Base-by-base conservation (phyloP, 1,140 invertebrate species). In the Diabrotica virgifera region DNA sequence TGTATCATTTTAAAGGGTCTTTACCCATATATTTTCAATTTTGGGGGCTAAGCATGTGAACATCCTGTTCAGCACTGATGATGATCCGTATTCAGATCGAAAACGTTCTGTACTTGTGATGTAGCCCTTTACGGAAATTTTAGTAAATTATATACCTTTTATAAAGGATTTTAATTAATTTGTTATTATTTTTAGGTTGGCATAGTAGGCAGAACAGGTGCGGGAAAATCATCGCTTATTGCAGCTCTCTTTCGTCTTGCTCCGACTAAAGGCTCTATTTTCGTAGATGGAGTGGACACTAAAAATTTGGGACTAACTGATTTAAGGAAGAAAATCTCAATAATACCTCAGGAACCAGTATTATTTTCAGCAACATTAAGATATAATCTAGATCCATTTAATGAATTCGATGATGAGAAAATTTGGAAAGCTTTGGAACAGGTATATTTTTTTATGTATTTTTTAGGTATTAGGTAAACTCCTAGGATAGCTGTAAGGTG, bases 331-430 rank as follows among this genome's bases (percentile, higher is more conserved):
- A 82, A 82, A 66, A 79, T 91, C 46, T 87, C 87, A 4, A 89
- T 90, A 59, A 89, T 90, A 66, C 89, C 89, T n/a, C 89, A 90
- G 76, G 87, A 84, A 56, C 87, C 89, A 10, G 83, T 90, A 12
- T 73, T 90, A 7, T 89, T 89, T 76, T 90, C 91, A 63, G 86
- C 85, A 12, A 82, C 81, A 46, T 67, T 89, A 59, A 74, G 89
- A 56, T 82, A 83, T 70, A 89, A 90, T 77, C 76, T 90, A 40
- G 87, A 90, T 78, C 6, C 73, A 5, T 74, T 74, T 38, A 64
- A 74, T 51, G 87, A 89, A 36, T 87, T 87, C 59, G 76, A 84
- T 72, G 80, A 83, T 52, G 72, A 71, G 74, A 68, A 86, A 83
- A 54, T 74, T 9, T 74, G 73, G 73, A 66, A 66, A 40, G 71